Evolutionary conservation across 2,888 invertebrate species (phyloP), one percentile per base, ranked within the genome.

Genomic region (Dryococelus australis): DNA sequence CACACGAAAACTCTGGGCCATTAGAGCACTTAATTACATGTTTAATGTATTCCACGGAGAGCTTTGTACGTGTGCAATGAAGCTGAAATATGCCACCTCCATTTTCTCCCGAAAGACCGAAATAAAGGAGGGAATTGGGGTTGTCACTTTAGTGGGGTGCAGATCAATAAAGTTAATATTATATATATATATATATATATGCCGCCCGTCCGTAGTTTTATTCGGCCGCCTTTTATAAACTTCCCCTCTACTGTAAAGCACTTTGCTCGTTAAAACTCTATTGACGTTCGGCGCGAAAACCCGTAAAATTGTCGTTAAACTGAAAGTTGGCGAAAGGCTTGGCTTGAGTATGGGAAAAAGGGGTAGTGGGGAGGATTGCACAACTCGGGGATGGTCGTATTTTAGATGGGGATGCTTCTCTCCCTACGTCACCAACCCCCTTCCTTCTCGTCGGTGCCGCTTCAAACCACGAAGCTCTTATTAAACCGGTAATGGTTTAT

Each of bases 231-330:
- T 65, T 16, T 65, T n/a, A 65, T 65, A 65, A 65, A 65, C 65
- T 65, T 65, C 24, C n/a, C 24, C 65, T 24, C 65, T 20, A 35
- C 65, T n/a, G 13, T n/a, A 24, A 20, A 24, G 65, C 24, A 65
- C 6, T 65, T 65, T 65, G 6, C 65, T 65, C 65, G 65, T 65
- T 65, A 65, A 65, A 65, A 65, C 65, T 65, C 24, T 65, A 65
- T 65, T 65, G 65, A 24, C 65, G 65, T 65, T 65, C 65, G n/a
- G 65, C 65, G 65, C 65, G 65, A 20, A n/a, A 65, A 65, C 65
- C 24, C 24, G 65, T 65, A 65, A 65, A 65, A 65, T 65, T 24
- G 65, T 65, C 65, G 65, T 65, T 65, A 65, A 65, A n/a, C 65
- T 1, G 47, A 47, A 47, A 47, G 47, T 47, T 20, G 65, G 65